Evolutionary conservation across 2,797 vertebrate species (phyloP).

Genomic region (Picus viridis): DNA sequence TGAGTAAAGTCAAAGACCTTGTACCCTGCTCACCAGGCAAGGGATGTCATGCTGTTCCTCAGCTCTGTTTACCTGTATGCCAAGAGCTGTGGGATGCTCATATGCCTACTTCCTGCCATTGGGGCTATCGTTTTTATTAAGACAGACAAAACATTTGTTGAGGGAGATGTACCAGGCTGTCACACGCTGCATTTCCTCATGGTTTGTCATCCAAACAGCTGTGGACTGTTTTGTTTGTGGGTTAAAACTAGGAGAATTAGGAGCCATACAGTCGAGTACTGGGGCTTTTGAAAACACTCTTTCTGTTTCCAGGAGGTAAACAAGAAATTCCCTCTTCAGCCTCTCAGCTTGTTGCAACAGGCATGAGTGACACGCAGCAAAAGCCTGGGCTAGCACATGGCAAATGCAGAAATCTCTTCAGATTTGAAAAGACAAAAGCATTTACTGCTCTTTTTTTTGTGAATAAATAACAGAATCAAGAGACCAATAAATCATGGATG

Average conservation of each 20-base stretch:
- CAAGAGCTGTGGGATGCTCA: background rate
- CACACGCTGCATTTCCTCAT: background rate
- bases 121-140: background rate
- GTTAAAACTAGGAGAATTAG: conserved; percentile 1
- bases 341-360: background rate
- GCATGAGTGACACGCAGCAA: background rate
- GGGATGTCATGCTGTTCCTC: background rate
- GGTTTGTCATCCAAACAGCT: background rate
- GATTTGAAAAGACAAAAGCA: background rate
- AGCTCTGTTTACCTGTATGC: background rate
- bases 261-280: background rate
- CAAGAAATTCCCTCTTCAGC: background rate
- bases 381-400: background rate
- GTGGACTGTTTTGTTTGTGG: background rate
- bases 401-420: background rate
- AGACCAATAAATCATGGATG: background rate
- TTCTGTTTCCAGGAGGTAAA: background rate
- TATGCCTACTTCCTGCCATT: background rate
- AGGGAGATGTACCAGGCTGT: background rate
- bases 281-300: background rate
- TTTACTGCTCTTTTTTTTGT: background rate
- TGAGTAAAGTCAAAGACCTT: rapidly evolving
- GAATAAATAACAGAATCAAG: background rate
- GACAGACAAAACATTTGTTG: background rate
- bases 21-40: background rate